phyloP scores from a whole-genome alignment of 1,140 invertebrate species.

The Leptinotarsa undecemlineata region DNA sequence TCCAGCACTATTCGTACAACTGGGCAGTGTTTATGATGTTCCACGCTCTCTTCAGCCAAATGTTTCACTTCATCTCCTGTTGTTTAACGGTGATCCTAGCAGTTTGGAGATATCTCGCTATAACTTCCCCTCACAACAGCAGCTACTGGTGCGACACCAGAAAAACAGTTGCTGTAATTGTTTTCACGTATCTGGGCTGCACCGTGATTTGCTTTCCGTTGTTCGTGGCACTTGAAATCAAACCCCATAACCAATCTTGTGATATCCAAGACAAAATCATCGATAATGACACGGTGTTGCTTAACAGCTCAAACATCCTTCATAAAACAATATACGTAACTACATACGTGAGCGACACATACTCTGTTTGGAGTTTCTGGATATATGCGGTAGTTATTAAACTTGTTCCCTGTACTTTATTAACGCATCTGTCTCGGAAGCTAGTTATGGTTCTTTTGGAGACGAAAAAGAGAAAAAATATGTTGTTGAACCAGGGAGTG shows the following conservation, averaged over 20 bases:
- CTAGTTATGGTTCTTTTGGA: conserved; percentile 77
- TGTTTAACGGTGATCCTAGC: conserved; percentile 91
- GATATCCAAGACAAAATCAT: conserved; percentile 42
- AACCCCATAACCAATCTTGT: conserved; percentile 54
- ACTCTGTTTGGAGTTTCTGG: conserved; percentile 74
- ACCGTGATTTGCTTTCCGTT: conserved; percentile 85
- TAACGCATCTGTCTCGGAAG: conserved; percentile 79
- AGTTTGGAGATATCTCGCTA: conserved; percentile 92
- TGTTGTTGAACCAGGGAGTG: conserved; percentile 57
- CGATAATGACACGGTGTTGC: conserved; percentile 50
- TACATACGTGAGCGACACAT: conserved; percentile 33
- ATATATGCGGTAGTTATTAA: conserved; percentile 87
- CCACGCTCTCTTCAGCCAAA: conserved; percentile 81
- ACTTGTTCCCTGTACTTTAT: conserved; percentile 78
- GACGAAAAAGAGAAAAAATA: conserved; percentile 73
- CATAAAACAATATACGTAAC: conserved; percentile 54
- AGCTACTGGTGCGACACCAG: conserved; percentile 72
- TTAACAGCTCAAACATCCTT: conserved; percentile 46
- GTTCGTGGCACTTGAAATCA: conserved; percentile 73
- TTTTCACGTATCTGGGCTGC: conserved; percentile 78
- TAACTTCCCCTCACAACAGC: conserved; percentile 78
- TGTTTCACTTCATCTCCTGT: conserved; percentile 90
- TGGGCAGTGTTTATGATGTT: conserved; percentile 84
- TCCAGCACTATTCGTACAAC: conserved; percentile 69
- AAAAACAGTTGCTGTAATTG: conserved; percentile 73